These are phyloP conservation scores for Chlorodrepanis virens DNA, from an alignment of 2,113 vertebrate genomes.

Conservation along the genomic window DNA sequence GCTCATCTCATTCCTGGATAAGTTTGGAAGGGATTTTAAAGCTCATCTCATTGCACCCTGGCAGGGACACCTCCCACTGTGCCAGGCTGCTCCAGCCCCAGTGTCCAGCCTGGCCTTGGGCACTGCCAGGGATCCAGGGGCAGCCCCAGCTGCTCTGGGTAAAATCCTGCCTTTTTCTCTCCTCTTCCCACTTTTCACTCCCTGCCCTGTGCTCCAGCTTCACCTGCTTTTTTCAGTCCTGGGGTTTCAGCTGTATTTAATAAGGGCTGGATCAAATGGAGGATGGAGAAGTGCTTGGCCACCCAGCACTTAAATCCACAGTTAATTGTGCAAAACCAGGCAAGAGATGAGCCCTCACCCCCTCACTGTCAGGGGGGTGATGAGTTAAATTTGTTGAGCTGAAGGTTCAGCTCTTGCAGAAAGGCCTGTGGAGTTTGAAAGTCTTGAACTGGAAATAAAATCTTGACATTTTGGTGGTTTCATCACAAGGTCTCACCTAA, in stretches of 20 bases:
- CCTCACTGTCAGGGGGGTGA: background rate
- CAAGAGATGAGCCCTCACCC: background rate
- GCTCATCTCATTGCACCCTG: background rate
- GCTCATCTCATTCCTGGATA: background rate
- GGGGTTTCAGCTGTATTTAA: background rate
- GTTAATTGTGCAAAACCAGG: background rate
- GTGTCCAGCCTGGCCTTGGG: fast-evolving
- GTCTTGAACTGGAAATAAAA: background rate
- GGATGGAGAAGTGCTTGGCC: background rate
- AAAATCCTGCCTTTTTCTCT: background rate
- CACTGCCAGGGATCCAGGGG: background rate
- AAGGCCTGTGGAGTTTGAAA: background rate
- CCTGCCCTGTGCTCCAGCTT: background rate
- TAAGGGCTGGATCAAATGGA: background rate
- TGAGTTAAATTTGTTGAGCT: background rate
- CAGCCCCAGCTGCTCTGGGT: background rate
- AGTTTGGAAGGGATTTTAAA: background rate
- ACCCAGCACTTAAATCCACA: background rate
- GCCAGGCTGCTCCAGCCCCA: background rate
- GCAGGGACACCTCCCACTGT: background rate
- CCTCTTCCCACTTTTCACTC: background rate
- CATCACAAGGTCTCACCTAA: background rate
- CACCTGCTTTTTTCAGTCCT: background rate
- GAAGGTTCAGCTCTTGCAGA: background rate
- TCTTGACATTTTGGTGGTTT: background rate